Evolutionary conservation across 2,797 vertebrate genomes (phyloP), one percentile per base, ranked within the genome.

Genomic region (Sebastes hopkinsi): DNA sequence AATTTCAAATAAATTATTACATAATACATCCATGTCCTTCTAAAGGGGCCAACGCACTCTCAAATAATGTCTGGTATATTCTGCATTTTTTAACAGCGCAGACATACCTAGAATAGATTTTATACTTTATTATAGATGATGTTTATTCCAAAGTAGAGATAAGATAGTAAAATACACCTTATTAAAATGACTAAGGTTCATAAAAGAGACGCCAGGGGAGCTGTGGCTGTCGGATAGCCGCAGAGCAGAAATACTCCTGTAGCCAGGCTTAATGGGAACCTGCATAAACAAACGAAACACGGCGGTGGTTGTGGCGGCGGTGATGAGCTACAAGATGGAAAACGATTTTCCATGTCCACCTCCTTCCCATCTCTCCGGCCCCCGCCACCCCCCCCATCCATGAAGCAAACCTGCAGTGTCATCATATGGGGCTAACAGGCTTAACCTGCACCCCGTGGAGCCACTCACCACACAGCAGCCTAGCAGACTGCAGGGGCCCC

Each of bases 1-100:
- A 89, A 89, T 91, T 90, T 83, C 86, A 90, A 90, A 93, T 94
- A 89, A 95, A 94, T 93, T 80, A 94, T 92, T 92, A 90, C 90
- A 92, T 93, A 92, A 93, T 83, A 86, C 81, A 78, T 71, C 67
- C 58, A 29, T 84, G 86, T 89, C 86, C 79, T 85, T 89, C 80
- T 55, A 76, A 76, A 20, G 18, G 83, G 75, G 80, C 70, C 75
- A 27, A 60, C 46, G 59, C 74, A 62, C 85, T 84, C 83, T 84
- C 79, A 85, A 80, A 84, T 74, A 75, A 84, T 32, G 75, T 55
- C 79, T 75, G 75, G 67, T 81, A 58, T 66, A 75, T 76, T 82
- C 81, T 88, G 82, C 34, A 36, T 87, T 83, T 83, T 84, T 68
- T 68, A 86, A 81, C 75, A 72, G 67, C 14, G 18, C 70, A 54